phyloP scores from a whole-genome alignment of 2,888 invertebrate species.

The Scelioninae gen. 1 region DNA sequence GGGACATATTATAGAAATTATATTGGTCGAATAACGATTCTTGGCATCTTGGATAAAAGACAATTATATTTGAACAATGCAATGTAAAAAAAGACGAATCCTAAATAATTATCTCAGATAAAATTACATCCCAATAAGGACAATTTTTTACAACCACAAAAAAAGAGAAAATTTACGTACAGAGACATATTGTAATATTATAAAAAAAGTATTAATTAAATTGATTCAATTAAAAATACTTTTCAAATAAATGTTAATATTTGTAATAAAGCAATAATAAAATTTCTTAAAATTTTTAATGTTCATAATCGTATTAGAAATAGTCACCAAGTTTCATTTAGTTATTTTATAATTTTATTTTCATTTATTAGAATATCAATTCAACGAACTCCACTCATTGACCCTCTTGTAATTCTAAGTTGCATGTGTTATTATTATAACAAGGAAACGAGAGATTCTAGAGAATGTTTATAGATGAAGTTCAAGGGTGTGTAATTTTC shows the following conservation, averaged over 20 bases:
- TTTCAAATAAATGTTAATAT: too few relatives aligned
- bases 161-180: too few relatives aligned
- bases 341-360: background rate
- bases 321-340: background rate
- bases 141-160: too few relatives aligned
- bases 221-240: too few relatives aligned
- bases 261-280: too few relatives aligned
- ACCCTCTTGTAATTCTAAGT: slow-evolving; percentile 3
- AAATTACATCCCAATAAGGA: too few relatives aligned
- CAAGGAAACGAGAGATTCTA: slow-evolving; percentile 6
- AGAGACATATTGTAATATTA: too few relatives aligned
- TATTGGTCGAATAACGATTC: slow-evolving; percentile 22
- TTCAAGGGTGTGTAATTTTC: slow-evolving; percentile 21
- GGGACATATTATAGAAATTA: slow-evolving; percentile 27
- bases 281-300: too few relatives aligned
- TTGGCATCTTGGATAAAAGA: slow-evolving; percentile 10
- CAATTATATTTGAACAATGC: slow-evolving; percentile 6
- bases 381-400: slow-evolving; percentile 14
- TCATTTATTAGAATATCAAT: slow-evolving; percentile 13
- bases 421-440: slow-evolving; percentile 8
- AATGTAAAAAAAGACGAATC: background rate
- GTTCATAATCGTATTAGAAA: too few relatives aligned
- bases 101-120: too few relatives aligned
- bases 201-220: too few relatives aligned
- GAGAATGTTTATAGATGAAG: slow-evolving; percentile 19